Base-by-base conservation (phyloP, 2,797 vertebrate genomes). In the Numenius phaeopus region DNA sequence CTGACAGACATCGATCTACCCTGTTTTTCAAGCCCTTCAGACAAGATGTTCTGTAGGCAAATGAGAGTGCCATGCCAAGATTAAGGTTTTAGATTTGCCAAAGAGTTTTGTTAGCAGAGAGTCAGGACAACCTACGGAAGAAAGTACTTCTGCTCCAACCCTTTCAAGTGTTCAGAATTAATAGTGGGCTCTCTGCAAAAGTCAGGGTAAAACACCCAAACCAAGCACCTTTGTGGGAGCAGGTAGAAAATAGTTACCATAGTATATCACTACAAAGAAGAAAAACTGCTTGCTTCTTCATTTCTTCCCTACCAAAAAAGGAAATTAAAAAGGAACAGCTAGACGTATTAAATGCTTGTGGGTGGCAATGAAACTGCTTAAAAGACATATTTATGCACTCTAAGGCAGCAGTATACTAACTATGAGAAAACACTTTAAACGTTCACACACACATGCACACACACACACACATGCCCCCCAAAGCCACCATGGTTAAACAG, bases 1-100 rank as follows among this genome's bases (percentile, higher is more conserved):
- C 21, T 2, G 3, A 21, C 71, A 39, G 55, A 23, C 2, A 0
- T 11, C 4, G 0, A 9, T 5, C 55, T 7, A 7, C 46, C 18
- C 37, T 13, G 7, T 6, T 39, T 49, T 20, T 44, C 75, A n/a
- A 50, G 19, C 32, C 52, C 46, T 54, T 11, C 66, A 37, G n/a
- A 64, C 34, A 15, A 54, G 67, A 47, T 8, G 2, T 15, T 42
- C 40, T 1, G 1, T 0, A 22, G 26, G 59, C 19, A 52, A 72
- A 67, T 1, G 4, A 57, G 9, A 42, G n/a, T 76, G 5, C 22
- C 3, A 1, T 13, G 64, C 26, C 62, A 70, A 69, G 46, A 49
- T 2, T 30, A 37, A 14, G 22, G 16, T 2, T 78, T 62, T 13
- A 15, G 20, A 23, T 22, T 54, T 75, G 46, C 62, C 18, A 8